These are phyloP conservation scores for Choloepus hoffmanni DNA, from an alignment of 2,113 vertebrate genomes.

Conservation along the genomic window DNA sequence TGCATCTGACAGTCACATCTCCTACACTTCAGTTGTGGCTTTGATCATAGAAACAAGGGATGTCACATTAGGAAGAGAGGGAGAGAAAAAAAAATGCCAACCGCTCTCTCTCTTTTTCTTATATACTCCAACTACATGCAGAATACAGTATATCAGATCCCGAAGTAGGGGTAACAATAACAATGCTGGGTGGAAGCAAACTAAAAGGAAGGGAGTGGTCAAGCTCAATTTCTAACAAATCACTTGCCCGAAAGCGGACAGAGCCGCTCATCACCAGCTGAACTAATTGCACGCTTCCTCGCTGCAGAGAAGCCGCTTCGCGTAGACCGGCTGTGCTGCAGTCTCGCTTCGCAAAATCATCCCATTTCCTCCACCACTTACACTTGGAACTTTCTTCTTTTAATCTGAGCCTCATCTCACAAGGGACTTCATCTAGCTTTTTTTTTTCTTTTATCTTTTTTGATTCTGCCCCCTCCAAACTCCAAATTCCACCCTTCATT, in stretches of 20 bases:
- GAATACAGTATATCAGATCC: not conserved
- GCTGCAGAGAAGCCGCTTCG: slow-evolving; percentile 57
- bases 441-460: not conserved
- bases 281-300: slow-evolving; percentile 60
- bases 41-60: slow-evolving; percentile 88
- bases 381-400: slow-evolving; percentile 35
- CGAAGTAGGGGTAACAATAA: slow-evolving; percentile 66
- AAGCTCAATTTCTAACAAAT: slow-evolving; percentile 61
- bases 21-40: slow-evolving; percentile 84
- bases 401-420: slow-evolving; percentile 59
- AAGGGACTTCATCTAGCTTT: slow-evolving; percentile 10
- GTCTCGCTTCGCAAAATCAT: slow-evolving; percentile 42
- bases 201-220: slow-evolving; percentile 76
- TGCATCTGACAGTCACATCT: slow-evolving; percentile 87
- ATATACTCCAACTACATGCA: not conserved
- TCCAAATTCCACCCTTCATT: slow-evolving; percentile 49
- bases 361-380: not conserved
- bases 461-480: not conserved
- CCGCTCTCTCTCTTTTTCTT: slow-evolving; percentile 59
- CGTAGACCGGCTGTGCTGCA: not conserved
- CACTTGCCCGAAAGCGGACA: slow-evolving; percentile 59
- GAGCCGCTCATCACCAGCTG: slow-evolving; percentile 49
- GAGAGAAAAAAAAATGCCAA: slow-evolving; percentile 74
- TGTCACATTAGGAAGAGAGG: slow-evolving; percentile 83
- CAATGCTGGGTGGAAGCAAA: slow-evolving; percentile 64